Evolutionary conservation across 2,113 vertebrate genomes (phyloP), one percentile per base, ranked within the genome.

Genomic region (Coryphaenoides rupestris): DNA sequence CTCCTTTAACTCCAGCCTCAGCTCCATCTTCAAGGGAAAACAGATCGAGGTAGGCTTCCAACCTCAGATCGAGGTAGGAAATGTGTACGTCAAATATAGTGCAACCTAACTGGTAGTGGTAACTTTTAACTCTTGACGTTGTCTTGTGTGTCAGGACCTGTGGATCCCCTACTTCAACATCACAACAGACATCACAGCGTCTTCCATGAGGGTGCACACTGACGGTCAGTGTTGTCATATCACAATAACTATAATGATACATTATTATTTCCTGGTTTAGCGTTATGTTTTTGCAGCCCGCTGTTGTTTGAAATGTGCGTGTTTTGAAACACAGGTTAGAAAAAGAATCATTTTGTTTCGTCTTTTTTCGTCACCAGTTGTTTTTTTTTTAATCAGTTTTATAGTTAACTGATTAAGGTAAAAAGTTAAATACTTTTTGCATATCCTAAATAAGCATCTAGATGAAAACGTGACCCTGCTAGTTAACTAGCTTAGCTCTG

Each of bases 121-220:
- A 12, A 2, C 2, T 12, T 40, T 40, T 12, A 40, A 40, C 9
- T 40, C 33, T 40, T 1, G 33, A 40, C 2, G 9, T 12, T 2
- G 7, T 40, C 5, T 40, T 40, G 33, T 40, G 2, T 40, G 7
- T 1, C 75, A 98, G 95, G 95, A 98, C 74, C 89, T 98, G 68
- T 98, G 95, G 95, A 86, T 96, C 73, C 93, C 96, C 0, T 96
- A 95, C 74, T 98, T 98, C 70, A 91, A 92, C 47, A 89, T 98
- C 73, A 98, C 94, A 19, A 96, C 96, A 0, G 94, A 97, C 68
- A 97, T 98, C 91, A 95, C 94, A 0, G 95, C 95, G 24, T 98
- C 94, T 0, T 83, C 92, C 22, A 95, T 96, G 94, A 85, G 95
- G 68, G 91, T 94, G 47, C 95, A 96, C 89, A 98, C 92, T 0